These are phyloP conservation scores for Uropetala carovei DNA, from an alignment of 2,888 invertebrate species.

Conservation along the genomic window DNA sequence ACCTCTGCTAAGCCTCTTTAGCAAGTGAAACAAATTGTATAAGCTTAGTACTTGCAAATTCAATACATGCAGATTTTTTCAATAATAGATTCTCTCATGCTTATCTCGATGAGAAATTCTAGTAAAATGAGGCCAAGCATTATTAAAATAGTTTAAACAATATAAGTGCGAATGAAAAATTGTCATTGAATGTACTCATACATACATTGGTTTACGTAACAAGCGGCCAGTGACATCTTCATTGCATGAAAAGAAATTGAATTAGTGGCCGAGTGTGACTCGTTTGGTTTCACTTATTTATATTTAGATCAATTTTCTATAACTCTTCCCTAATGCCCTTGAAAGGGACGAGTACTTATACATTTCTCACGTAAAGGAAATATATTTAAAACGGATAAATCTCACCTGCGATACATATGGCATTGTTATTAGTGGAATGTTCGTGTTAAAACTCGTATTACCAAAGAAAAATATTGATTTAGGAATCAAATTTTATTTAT, in stretches of 20 bases:
- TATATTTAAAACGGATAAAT: background rate
- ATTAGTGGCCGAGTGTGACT: constrained; percentile 51
- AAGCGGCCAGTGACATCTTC: constrained; percentile 59
- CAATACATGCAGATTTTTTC: constrained; percentile 49
- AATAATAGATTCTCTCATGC: constrained; percentile 45
- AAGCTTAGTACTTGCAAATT: constrained; percentile 60
- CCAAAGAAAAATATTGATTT: constrained; percentile 10
- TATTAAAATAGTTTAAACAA: constrained; percentile 42
- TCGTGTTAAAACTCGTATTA: constrained; percentile 1
- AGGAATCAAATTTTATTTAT: background rate
- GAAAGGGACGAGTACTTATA: background rate
- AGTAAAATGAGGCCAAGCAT: constrained; percentile 49
- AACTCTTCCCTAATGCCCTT: background rate
- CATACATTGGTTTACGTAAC: constrained; percentile 60
- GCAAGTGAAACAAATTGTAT: constrained; percentile 55
- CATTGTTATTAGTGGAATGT: background rate
- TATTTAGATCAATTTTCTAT: background rate
- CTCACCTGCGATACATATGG: background rate
- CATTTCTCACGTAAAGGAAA: background rate
- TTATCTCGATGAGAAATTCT: constrained; percentile 53
- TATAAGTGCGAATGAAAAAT: constrained; percentile 60
- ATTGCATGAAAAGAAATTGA: constrained; percentile 64
- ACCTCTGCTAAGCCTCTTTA: constrained; percentile 59
- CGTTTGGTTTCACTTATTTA: background rate
- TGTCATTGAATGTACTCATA: constrained; percentile 58